phyloP scores from a whole-genome alignment of 2,797 vertebrate species.

The Mormyrops attenuatus region DNA sequence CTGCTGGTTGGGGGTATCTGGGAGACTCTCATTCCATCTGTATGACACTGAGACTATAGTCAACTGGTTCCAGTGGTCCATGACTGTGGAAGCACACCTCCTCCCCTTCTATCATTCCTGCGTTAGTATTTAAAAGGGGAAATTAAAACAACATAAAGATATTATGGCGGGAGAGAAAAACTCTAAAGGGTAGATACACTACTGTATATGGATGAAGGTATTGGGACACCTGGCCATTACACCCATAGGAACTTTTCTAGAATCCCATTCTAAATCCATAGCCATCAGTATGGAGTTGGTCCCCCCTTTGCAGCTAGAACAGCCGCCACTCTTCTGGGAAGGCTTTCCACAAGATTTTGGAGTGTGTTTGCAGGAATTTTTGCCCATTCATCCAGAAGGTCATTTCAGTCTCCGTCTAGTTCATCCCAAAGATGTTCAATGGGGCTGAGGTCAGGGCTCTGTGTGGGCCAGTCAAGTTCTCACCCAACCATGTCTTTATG shows the following conservation, averaged over 20 bases:
- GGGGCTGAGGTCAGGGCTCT: neutral
- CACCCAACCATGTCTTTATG: neutral
- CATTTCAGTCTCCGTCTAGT: neutral
- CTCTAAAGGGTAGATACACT: neutral
- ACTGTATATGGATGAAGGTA: neutral
- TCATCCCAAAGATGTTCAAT: neutral
- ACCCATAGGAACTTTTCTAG: neutral
- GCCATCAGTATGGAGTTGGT: neutral
- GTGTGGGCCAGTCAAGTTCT: neutral
- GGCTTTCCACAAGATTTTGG: neutral
- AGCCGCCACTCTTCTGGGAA: neutral
- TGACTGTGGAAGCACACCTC: neutral
- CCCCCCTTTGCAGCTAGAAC: neutral
- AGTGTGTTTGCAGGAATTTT: neutral
- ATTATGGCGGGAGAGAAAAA: neutral
- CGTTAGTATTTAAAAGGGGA: neutral
- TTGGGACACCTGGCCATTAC: neutral
- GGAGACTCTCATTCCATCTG: neutral
- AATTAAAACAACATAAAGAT: neutral
- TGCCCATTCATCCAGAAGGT: neutral
- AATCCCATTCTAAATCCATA: neutral
- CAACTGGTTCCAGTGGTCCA: conserved; percentile 17
- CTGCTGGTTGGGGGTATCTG: neutral
- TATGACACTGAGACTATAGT: conserved; percentile 26
- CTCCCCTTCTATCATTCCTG: neutral